A percentile compares a stretch with the other conserved stretches of the same genome.
phyloP scores from a whole-genome alignment of 2,113 vertebrate genomes.

The Circaetus gallicus region DNA sequence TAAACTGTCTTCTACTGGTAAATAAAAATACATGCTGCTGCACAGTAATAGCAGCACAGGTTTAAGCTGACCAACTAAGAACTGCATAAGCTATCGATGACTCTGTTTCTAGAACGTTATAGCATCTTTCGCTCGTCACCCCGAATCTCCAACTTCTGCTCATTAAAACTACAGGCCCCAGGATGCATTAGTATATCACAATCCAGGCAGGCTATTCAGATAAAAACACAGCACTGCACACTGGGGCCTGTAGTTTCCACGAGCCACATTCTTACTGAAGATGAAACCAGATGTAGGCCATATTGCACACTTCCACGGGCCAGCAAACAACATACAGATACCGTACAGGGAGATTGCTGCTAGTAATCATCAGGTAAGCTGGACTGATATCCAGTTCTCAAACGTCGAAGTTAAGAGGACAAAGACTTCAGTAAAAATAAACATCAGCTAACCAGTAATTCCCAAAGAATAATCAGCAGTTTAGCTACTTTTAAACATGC shows the following conservation, averaged over 20 bases:
- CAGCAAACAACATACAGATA: background rate
- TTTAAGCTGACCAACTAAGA: slow-evolving; percentile 23
- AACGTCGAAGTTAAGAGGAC: background rate
- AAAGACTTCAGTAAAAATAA: background rate
- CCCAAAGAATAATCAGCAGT: background rate
- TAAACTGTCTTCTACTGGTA: background rate
- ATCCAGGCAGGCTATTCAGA: background rate
- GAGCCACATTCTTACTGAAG: background rate
- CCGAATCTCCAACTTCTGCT: background rate
- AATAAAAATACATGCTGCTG: background rate
- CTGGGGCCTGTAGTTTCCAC: slow-evolving; percentile 67
- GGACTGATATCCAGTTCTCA: fast-evolving
- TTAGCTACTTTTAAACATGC: background rate
- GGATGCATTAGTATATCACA: slow-evolving; percentile 30
- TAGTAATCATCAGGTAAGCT: background rate
- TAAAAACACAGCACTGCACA: slow-evolving; percentile 43
- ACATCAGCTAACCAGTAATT: background rate
- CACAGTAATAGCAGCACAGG: background rate
- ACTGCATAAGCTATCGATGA: background rate
- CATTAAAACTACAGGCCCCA: slow-evolving; percentile 67
- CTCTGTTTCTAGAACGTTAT: background rate
- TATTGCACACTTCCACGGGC: background rate
- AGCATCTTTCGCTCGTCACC: background rate
- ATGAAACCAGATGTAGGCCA: slow-evolving; percentile 37
- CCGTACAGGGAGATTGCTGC: fast-evolving